Evolutionary conservation across 2,888 invertebrate species (phyloP), one percentile per base, ranked within the genome.

Genomic region (Diogma glabrata): DNA sequence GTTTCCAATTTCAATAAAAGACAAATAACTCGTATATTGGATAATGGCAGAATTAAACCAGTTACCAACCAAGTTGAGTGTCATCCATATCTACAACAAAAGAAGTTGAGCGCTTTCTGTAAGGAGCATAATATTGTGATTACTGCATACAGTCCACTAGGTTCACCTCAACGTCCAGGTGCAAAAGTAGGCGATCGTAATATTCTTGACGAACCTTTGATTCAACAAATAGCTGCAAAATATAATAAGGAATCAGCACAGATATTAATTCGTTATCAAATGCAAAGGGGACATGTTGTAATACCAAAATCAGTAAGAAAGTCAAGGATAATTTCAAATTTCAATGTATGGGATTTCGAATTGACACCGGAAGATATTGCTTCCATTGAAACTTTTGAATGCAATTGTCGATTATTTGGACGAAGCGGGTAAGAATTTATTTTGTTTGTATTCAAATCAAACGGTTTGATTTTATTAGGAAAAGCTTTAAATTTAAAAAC

Each of bases 1-100:
- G 64, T 93, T 2, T 89, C 89, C 36, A 94, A 94, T 70, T 93
- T 92, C 65, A 93, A 88, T 65, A 80, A 75, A 57, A 71, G 75
- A 47, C 93, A 93, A 67, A 67, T 89, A 4, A 76, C 82, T 46
- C 73, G 84, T 47, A 60, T 93, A 9, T 62, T 90, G 30, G 73
- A 75, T 2, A 74, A 68, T 8, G 79, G 81, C 12, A 75, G 69
- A 53, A 75, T 86, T 51, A 78, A 79, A 60, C 87, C 87, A 1
- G 82, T 75, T 1, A 75, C 73, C 3, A 76, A 79, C 54, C 84
- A 86, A 53, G 56, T 70, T 8, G 69, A 70, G 54, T 69, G 67
- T 47, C 64, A 85, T 60, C 76, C 87, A 2, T 82, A 83, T 58
- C 70, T 87, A 3, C 82, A 81, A 56, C 84, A 89, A 60, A 79